phyloP scores from a whole-genome alignment of 2,888 invertebrate species.

The Protonemura montana region DNA sequence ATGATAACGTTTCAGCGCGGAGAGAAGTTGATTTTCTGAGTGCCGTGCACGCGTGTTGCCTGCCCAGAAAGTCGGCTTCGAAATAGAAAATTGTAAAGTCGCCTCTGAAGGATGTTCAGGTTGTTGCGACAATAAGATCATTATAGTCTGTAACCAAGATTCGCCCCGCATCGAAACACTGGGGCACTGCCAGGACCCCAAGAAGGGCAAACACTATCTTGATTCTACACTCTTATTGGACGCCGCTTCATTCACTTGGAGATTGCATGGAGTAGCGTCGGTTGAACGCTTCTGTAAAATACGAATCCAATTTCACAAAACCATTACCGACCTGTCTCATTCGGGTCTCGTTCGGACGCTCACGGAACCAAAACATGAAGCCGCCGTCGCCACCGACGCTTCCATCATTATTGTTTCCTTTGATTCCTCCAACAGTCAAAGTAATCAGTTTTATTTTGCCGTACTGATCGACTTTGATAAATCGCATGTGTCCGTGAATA shows the following conservation, averaged over 20 bases:
- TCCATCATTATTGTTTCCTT: not conserved
- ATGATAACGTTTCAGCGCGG: not conserved
- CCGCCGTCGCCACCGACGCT: not conserved
- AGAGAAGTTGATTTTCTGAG: not conserved
- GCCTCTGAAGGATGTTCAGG: not conserved
- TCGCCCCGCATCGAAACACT: not conserved
- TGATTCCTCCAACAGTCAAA: not conserved
- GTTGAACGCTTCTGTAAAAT: constrained; percentile 25
- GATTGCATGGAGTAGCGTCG: not conserved
- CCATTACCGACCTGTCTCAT: constrained; percentile 41
- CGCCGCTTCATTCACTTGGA: constrained; percentile 20
- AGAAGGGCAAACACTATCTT: constrained; percentile 24
- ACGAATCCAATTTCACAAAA: constrained; percentile 41
- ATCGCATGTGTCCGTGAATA: not conserved
- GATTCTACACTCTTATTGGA: constrained; percentile 20
- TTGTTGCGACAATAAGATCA: constrained; percentile 9
- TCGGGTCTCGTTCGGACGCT: constrained; percentile 8
- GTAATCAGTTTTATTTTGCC: not conserved
- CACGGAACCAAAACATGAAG: not conserved
- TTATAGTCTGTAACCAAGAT: not conserved
- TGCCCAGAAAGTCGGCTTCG: not conserved
- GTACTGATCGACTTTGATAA: not conserved
- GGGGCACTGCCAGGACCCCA: not conserved
- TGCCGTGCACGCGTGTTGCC: not conserved
- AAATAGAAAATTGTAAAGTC: too few relatives aligned